A percentile compares a stretch with the other conserved stretches of the same genome.
These are phyloP conservation scores for Dynastes grantii DNA, from an alignment of 2,888 invertebrate species.

Conservation along the genomic window DNA sequence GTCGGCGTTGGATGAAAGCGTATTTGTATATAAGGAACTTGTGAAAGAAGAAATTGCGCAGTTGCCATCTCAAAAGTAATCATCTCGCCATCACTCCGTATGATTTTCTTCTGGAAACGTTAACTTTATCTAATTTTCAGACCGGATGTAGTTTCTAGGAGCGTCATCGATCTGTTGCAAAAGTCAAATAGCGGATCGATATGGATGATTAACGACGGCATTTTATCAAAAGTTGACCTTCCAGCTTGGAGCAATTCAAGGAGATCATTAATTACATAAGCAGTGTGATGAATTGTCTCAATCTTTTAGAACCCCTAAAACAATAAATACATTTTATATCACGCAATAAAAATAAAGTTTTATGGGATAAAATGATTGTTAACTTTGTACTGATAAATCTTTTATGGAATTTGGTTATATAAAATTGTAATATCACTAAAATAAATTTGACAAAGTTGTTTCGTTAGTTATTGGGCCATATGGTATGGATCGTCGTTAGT, in stretches of 20 bases:
- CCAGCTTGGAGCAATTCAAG: background rate
- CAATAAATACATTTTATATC: too few species aligned
- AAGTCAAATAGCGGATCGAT: conserved; percentile 20
- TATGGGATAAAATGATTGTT: too few species aligned
- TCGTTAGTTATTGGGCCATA: too few species aligned
- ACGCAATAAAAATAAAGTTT: too few species aligned
- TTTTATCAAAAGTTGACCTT: conserved; percentile 19
- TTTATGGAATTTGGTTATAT: too few species aligned
- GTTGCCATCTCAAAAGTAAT: background rate
- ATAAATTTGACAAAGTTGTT: too few species aligned
- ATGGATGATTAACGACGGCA: conserved; percentile 14
- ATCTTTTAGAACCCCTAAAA: too few species aligned
- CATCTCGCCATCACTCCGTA: background rate
- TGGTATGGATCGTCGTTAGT: too few species aligned
- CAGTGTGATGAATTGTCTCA: too few species aligned
- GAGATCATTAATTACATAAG: background rate
- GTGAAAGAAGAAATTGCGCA: background rate
- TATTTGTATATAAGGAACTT: background rate
- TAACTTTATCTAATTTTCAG: background rate
- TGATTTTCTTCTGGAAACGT: background rate
- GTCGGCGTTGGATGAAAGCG: background rate
- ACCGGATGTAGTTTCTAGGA: conserved; percentile 12
- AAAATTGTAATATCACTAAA: too few species aligned
- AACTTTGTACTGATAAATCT: too few species aligned
- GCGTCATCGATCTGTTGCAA: conserved; percentile 20